Evolutionary conservation across 2,888 invertebrate species (phyloP).

Genomic region (Lapara coniferarum): DNA sequence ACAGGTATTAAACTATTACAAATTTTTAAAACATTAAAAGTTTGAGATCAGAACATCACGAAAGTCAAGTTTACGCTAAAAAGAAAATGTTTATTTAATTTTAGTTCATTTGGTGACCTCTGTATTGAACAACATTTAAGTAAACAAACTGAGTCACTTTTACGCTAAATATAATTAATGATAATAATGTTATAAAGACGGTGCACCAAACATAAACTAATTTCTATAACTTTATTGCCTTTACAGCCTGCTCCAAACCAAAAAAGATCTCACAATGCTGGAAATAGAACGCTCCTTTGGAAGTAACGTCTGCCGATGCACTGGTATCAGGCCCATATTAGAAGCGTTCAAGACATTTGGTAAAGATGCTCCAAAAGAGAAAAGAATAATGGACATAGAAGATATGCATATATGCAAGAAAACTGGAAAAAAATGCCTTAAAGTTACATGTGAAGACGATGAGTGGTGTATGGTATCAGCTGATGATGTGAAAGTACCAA

Average conservation of each 20-base stretch:
- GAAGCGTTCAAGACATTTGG: conserved; percentile 90
- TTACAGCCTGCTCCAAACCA: conserved; percentile 54
- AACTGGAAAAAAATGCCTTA: conserved; percentile 31
- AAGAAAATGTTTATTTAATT: too few species aligned
- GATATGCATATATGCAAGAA: conserved; percentile 51
- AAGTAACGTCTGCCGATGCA: conserved; percentile 90
- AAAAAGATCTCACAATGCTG: conserved; percentile 78
- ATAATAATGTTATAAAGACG: too few species aligned
- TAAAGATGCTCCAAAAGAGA: conserved; percentile 72
- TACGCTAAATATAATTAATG: too few species aligned
- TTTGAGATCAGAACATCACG: too few species aligned
- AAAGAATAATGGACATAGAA: conserved; percentile 70
- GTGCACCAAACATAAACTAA: too few species aligned
- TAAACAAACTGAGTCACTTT: conserved; percentile 10
- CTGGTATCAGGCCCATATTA: conserved; percentile 89
- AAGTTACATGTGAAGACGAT: conserved; percentile 35
- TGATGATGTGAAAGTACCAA: conserved; percentile 37
- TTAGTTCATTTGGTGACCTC: too few species aligned
- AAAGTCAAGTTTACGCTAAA: too few species aligned
- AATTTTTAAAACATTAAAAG: too few species aligned
- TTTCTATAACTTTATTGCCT: not conserved
- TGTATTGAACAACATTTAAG: not conserved
- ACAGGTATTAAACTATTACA: conserved; percentile 40
- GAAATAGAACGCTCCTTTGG: conserved; percentile 89
- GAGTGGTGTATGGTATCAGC: conserved; percentile 62